Evolutionary conservation across 2,888 invertebrate genomes (phyloP).

Genomic region (Creontiades dilutus): DNA sequence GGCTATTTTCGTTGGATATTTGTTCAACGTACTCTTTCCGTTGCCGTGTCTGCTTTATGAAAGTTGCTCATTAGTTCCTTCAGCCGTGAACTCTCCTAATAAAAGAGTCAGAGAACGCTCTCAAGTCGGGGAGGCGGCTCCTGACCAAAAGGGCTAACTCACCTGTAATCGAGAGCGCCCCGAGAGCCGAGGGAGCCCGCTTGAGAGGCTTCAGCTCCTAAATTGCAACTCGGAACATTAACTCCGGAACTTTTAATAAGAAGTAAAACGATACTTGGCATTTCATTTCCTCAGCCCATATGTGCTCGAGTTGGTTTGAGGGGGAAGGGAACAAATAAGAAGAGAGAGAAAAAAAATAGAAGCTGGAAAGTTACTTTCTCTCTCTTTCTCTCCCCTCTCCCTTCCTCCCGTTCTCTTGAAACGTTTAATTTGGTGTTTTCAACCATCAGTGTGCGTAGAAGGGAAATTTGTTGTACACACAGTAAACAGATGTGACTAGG

Average conservation of each 20-base stretch:
- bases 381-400: too few relatives aligned
- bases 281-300: constrained; percentile 23
- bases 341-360: background rate
- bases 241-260: constrained; percentile 40
- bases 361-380: background rate
- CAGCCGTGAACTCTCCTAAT: background rate
- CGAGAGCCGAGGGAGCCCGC: background rate
- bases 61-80: constrained; percentile 26
- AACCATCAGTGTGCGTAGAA: too few relatives aligned
- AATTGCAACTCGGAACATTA: constrained; percentile 42
- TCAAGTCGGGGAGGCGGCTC: background rate
- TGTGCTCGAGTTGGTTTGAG: constrained; percentile 18
- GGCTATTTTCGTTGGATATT: background rate
- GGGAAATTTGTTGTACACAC: too few relatives aligned
- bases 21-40: background rate
- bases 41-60: background rate
- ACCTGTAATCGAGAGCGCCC: constrained; percentile 6
- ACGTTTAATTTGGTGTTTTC: too few relatives aligned
- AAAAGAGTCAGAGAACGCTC: background rate
- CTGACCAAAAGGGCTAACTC: constrained; percentile 1
- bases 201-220: background rate
- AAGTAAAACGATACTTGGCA: constrained; percentile 16
- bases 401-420: too few relatives aligned
- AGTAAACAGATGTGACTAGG: too few relatives aligned
- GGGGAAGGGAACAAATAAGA: background rate